Conservation (phyloP, 1,140 invertebrate genomes). For the Drosophila mojavensis region DNA sequence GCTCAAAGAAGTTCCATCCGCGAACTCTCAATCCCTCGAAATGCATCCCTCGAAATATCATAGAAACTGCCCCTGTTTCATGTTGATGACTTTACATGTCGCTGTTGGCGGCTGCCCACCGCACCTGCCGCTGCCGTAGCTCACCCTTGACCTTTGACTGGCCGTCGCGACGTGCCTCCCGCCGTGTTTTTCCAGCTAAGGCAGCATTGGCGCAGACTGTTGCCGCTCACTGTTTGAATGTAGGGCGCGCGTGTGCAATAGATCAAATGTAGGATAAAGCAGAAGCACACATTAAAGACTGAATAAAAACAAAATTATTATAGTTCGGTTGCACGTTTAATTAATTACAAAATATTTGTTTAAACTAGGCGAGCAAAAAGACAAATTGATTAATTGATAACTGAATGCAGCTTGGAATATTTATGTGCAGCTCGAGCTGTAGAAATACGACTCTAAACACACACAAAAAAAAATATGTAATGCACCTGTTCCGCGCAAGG, state of each 20-base stretch:
- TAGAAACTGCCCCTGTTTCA: background rate
- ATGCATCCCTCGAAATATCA: background rate
- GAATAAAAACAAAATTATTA: constrained; percentile 57
- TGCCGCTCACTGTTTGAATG: constrained; percentile 41
- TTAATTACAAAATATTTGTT: constrained; percentile 81
- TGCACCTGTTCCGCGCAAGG: constrained; percentile 59
- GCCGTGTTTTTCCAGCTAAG: constrained; percentile 60
- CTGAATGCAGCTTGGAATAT: constrained; percentile 59
- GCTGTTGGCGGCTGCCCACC: constrained; percentile 2
- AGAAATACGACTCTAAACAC: constrained; percentile 7
- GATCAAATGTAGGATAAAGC: constrained; percentile 37
- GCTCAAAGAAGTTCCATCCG: background rate
- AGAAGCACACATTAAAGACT: constrained; percentile 23
- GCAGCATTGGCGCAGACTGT: constrained; percentile 20
- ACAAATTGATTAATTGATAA: constrained; percentile 82
- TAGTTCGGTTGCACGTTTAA: constrained; percentile 62
- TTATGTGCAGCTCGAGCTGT: constrained; percentile 54
- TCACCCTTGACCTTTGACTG: constrained; percentile 5
- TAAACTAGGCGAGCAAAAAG: constrained; percentile 40
- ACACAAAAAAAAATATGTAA: constrained; percentile 18
- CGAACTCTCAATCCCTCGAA: too few relatives aligned
- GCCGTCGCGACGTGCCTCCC: constrained; percentile 35
- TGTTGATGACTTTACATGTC: constrained; percentile 35
- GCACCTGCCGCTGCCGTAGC: constrained; percentile 12
- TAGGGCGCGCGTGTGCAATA: constrained; percentile 54